phyloP scores from a whole-genome alignment of 2,888 invertebrate species.

The Pterostichus madidus region DNA sequence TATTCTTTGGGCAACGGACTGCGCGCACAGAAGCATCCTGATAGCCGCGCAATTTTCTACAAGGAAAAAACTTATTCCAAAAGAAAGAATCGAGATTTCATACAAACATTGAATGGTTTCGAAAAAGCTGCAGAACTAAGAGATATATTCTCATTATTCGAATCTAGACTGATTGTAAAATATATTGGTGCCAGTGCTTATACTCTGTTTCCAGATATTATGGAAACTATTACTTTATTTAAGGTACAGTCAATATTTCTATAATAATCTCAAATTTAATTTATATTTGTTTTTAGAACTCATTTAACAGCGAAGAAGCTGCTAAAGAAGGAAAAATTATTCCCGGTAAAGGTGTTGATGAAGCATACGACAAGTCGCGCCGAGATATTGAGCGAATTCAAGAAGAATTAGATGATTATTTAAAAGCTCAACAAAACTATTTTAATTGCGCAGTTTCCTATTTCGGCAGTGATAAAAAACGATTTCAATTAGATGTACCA shows the following conservation, averaged over 20 bases:
- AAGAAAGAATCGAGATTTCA: conserved; percentile 92
- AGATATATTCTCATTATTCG: background rate
- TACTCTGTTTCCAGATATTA: conserved; percentile 88
- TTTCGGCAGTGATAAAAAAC: conserved; percentile 92
- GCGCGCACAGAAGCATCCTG: conserved; percentile 90
- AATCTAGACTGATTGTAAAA: conserved; percentile 47
- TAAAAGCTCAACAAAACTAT: conserved; percentile 85
- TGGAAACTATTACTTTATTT: conserved; percentile 87
- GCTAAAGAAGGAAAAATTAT: conserved; percentile 93
- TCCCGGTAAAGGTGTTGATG: conserved; percentile 90
- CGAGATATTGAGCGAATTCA: conserved; percentile 84
- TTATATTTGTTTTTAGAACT: conserved; percentile 80
- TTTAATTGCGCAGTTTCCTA: conserved; percentile 90
- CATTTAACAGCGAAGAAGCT: conserved; percentile 93
- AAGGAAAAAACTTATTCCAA: conserved; percentile 94
- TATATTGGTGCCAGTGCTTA: conserved; percentile 75
- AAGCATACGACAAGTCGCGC: conserved; percentile 89
- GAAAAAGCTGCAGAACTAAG: conserved; percentile 78
- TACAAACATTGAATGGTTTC: conserved; percentile 90
- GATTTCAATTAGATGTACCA: conserved; percentile 96
- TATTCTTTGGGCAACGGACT: conserved; percentile 93
- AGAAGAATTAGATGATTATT: conserved; percentile 85
- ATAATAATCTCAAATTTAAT: conserved; percentile 10
- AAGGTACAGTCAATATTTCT: conserved; percentile 79
- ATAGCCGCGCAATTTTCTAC: conserved; percentile 95